Evolutionary conservation across 2,797 vertebrate species (phyloP), one percentile per base, ranked within the genome.

Genomic region (Huso huso): DNA sequence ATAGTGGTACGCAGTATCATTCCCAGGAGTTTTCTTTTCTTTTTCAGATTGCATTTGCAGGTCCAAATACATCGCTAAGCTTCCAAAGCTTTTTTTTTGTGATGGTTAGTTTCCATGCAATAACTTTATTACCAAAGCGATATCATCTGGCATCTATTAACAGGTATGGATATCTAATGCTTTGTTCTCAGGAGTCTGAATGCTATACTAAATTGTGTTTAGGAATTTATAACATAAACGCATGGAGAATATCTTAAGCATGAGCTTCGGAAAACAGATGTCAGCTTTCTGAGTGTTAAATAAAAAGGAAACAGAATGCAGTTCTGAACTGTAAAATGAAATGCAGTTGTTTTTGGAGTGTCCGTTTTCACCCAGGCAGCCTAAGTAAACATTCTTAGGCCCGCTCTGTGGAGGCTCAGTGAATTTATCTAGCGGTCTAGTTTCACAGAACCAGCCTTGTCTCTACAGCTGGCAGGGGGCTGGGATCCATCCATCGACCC

Each of bases 371-470:
- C 70, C 69, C 68, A 1, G 59, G n/a, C 61, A 18, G 83, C 84
- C 83, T 87, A 87, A 86, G 75, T 82, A 80, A 89, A 89, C 85
- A 90, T 83, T 82, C 82, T 79, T 15, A 60, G 4, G n/a, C 10
- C 10, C 7, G 15, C 8, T 10, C 66, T 66, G 61, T 66, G 48
- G 49, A 59, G 63, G 10, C 15, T 63, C 13, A 51, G n/a, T 50
- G 60, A 23, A 62, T 60, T 49, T 18, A 51, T 63, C 51, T 59
- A 13, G 61, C 75, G 71, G 72, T 73, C 69, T 66, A 61, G 73
- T 82, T 83, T 79, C 82, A 81, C 79, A 77, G 75, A 73, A 77
- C 80, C 79, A 74, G 74, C 72, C 68, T 64, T 52, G 70, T 71
- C 58, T 68, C 68, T 74, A 74, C 70, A 63, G 69, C 69, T 53